Percentiles rank a stretch among this genome's conserved stretches.
These are phyloP conservation scores for Enteromius fasciolatus DNA, from an alignment of 2,797 vertebrate genomes.

Conservation along the genomic window DNA sequence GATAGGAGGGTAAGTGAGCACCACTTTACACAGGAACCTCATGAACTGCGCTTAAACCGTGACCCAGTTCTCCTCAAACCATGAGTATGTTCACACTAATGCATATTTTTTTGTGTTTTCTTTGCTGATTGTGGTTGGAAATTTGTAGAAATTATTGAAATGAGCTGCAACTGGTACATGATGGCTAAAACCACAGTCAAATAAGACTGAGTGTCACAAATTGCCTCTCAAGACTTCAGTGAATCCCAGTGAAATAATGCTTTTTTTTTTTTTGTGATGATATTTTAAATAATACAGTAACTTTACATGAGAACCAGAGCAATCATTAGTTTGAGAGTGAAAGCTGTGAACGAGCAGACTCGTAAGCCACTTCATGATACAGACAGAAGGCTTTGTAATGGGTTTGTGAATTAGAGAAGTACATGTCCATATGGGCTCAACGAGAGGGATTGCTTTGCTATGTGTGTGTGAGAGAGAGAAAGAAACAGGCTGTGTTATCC, in stretches of 20 bases:
- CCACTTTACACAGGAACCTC: background rate
- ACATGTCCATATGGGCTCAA: conserved; percentile 24
- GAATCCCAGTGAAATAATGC: background rate
- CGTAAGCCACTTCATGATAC: conserved; percentile 34
- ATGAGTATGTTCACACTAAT: background rate
- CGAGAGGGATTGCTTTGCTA: conserved; percentile 4
- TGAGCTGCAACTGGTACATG: background rate
- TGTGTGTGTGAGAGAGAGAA: background rate
- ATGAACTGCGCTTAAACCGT: background rate
- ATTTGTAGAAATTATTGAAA: background rate
- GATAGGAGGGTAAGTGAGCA: conserved; percentile 87
- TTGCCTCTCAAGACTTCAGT: background rate
- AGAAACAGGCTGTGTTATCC: background rate
- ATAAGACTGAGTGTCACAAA: too few species aligned
- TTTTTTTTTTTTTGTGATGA: too few species aligned
- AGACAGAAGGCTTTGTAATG: conserved; percentile 10
- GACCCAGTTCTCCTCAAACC: background rate
- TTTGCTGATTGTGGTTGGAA: background rate
- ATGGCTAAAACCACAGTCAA: background rate
- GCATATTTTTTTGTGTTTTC: background rate
- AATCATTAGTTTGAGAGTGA: conserved; percentile 26
- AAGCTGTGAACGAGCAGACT: conserved; percentile 46
- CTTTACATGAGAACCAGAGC: background rate
- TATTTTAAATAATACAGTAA: background rate
- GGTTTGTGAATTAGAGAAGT: conserved; percentile 9